These are phyloP conservation scores for Malachius bipustulatus DNA, from an alignment of 2,888 invertebrate genomes.

Conservation along the genomic window DNA sequence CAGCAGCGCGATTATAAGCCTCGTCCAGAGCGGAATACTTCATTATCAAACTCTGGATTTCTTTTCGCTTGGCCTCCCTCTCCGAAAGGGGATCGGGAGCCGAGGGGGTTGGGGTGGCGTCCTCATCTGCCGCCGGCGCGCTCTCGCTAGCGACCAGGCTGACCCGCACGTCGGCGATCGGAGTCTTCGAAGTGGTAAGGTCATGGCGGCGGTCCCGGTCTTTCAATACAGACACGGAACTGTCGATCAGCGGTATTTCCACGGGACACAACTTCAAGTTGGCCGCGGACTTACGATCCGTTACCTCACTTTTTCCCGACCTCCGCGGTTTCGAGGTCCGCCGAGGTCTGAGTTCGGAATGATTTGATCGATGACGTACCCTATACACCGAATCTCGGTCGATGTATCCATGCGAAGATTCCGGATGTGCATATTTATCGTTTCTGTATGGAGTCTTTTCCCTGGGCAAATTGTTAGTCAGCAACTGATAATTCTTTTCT, in stretches of 20 bases:
- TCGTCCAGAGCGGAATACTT: conserved; percentile 73
- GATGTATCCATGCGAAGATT: conserved; percentile 32
- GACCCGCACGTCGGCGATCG: background rate
- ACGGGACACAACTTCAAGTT: conserved; percentile 44
- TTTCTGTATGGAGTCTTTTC: conserved; percentile 55
- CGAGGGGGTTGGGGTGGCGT: conserved; percentile 36
- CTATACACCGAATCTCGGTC: conserved; percentile 32
- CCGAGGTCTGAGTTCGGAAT: conserved; percentile 33
- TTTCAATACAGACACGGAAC: conserved; percentile 26
- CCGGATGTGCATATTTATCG: conserved; percentile 30
- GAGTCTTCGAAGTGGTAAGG: background rate
- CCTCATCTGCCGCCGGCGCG: conserved; percentile 39
- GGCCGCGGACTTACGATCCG: conserved; percentile 37
- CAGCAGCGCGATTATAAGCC: conserved; percentile 43
- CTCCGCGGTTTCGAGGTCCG: conserved; percentile 43
- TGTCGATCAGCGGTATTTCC: conserved; percentile 35
- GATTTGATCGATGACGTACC: conserved; percentile 32
- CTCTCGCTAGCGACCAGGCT: too few species aligned
- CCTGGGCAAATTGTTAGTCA: conserved; percentile 34
- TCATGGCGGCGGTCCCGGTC: background rate
- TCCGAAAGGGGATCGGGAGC: conserved; percentile 52
- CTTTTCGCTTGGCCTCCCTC: conserved; percentile 68
- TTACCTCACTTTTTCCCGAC: conserved; percentile 51
- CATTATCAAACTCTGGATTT: conserved; percentile 69
- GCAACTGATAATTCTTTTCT: conserved; percentile 50